A percentile compares a stretch with the other conserved stretches of the same genome.
Conservation (phyloP, 2,888 invertebrate species). For the Ptilodon capucinus region DNA sequence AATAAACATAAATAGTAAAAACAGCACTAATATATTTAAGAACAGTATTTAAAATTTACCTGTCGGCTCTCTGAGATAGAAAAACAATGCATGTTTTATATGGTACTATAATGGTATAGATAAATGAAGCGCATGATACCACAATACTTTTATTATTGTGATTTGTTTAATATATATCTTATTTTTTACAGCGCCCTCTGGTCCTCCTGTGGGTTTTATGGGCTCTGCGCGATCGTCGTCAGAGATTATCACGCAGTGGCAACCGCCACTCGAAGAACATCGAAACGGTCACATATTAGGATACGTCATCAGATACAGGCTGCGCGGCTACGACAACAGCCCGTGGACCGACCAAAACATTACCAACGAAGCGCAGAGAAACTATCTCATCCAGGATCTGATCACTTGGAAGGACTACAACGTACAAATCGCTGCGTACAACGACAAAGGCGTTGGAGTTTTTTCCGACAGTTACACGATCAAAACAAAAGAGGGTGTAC, state of each 20-base stretch:
- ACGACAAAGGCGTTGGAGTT: slow-evolving; percentile 97
- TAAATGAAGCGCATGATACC: not conserved
- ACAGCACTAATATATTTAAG: too few species aligned
- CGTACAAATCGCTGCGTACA: slow-evolving; percentile 98
- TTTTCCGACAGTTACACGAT: slow-evolving; percentile 96
- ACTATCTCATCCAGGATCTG: slow-evolving; percentile 93
- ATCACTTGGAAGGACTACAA: slow-evolving; percentile 99
- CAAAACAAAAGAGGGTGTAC: slow-evolving; percentile 97
- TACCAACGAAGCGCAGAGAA: slow-evolving; percentile 95
- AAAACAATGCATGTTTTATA: too few species aligned
- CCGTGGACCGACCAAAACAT: slow-evolving; percentile 97
- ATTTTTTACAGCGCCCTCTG: slow-evolving; percentile 93
- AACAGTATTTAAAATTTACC: too few species aligned
- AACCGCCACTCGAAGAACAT: slow-evolving; percentile 96
- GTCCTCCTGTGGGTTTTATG: slow-evolving; percentile 96
- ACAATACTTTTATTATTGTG: too few species aligned
- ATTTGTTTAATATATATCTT: not conserved
- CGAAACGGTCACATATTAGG: slow-evolving; percentile 97
- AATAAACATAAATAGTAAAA: too few species aligned
- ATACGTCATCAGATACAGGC: slow-evolving; percentile 94
- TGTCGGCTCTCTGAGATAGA: too few species aligned
- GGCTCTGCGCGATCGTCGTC: slow-evolving; percentile 97
- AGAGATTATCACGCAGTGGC: slow-evolving; percentile 98
- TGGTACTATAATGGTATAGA: too few species aligned
- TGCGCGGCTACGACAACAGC: slow-evolving; percentile 95